Evolutionary conservation across 2,888 invertebrate genomes (phyloP), one percentile per base, ranked within the genome.

Genomic region (Agrochola macilenta): DNA sequence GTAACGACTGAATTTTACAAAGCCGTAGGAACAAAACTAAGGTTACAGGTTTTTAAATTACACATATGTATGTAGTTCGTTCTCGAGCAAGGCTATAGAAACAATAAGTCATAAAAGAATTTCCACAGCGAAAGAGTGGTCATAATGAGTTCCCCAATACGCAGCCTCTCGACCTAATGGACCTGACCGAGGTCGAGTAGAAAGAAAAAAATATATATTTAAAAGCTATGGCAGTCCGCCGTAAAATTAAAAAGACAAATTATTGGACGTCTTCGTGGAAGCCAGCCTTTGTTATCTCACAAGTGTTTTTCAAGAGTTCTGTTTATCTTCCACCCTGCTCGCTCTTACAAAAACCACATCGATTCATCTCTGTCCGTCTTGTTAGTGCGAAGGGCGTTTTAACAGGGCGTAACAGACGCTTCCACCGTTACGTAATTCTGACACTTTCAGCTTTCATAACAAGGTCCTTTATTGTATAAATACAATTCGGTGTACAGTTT

Each of bases 211-310:
- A 94, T 92, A 92, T 92, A 93, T 93, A 95, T 95, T 95, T 94
- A 94, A 96, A 95, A 95, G 95, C 95, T 93, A 95, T 94, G 94
- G 93, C 95, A 95, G 95, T 95, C 95, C 94, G 94, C 93, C 93
- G 95, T 96, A 95, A 96, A 96, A 96, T 96, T 96, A 96, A 96
- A 96, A 96, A 96, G 96, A 96, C 96, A 96, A 96, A 96, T 96
- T 96, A 96, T 96, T 95, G 95, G 93, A 96, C 95, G 95, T 96
- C 94, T 96, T 96, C 96, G 95, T 96, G 95, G 96, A 96, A 96
- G 94, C 93, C 92, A 93, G 94, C 94, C 95, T 96, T 96, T 96
- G 96, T 96, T 96, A 96, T 96, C 95, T 95, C 95, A 95, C 96
- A 95, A 96, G 96, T 96, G 96, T 96, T 96, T 96, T 96, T 96